phyloP scores from a whole-genome alignment of 2,888 invertebrate species.

The Osmoderma eremita region DNA sequence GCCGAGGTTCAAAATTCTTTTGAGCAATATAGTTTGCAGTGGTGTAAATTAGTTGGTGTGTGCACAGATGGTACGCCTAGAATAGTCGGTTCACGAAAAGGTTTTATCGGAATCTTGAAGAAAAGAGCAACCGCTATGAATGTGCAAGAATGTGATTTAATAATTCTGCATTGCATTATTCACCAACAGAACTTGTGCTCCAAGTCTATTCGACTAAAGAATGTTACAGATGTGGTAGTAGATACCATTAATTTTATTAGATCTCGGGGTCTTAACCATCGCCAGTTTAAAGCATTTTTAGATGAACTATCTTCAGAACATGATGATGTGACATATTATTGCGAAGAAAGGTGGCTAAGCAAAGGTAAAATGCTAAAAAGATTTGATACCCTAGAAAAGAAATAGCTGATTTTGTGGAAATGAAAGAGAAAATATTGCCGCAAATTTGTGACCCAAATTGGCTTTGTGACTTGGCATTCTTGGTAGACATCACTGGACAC shows the following conservation, averaged over 20 bases:
- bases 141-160: no score
- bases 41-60: no score
- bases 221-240: slow-evolving; percentile 12
- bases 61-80: no score
- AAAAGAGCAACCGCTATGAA: no score
- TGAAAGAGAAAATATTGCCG: not conserved
- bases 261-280: not conserved
- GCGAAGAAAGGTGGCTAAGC: not conserved
- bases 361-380: no score
- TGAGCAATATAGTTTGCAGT: no score
- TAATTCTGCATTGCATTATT: no score
- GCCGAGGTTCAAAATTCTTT: no score
- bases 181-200: no score
- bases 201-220: slow-evolving; percentile 15
- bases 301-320: not conserved
- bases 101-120: no score
- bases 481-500: not conserved
- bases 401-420: not conserved
- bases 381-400: not conserved
- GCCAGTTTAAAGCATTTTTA: no score
- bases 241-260: not conserved
- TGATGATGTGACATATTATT: not conserved
- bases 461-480: not conserved
- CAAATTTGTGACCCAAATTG: not conserved
- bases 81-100: no score